Evolutionary conservation across 2,797 vertebrate species (phyloP).

Genomic region (Galagoides demidoff): DNA sequence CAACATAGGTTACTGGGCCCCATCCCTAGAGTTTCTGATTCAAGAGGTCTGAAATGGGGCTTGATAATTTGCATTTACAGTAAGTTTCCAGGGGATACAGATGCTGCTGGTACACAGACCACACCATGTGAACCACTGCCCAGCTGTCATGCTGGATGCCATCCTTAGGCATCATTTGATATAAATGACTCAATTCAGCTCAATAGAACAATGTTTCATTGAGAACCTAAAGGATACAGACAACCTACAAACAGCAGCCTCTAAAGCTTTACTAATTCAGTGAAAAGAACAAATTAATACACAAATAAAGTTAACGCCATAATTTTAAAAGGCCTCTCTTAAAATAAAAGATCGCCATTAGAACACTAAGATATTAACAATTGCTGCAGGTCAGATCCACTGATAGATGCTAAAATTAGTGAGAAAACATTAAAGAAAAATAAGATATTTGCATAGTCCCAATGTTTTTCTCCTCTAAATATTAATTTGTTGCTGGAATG

Average conservation of each 20-base stretch:
- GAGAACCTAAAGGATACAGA: not conserved
- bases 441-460: not conserved
- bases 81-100: not conserved
- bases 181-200: not conserved
- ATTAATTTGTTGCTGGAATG: not conserved
- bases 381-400: not conserved
- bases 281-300: constrained; percentile 17
- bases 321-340: constrained; percentile 6
- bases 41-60: not conserved
- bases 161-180: not conserved
- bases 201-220: not conserved
- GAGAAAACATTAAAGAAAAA: constrained; percentile 21
- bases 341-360: constrained; percentile 23
- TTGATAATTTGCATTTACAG: not conserved
- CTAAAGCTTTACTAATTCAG: not conserved
- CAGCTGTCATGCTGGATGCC: not conserved
- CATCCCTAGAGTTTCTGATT: not conserved
- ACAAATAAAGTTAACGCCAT: not conserved
- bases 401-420: constrained; percentile 11
- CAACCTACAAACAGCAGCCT: not conserved
- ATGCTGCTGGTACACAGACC: not conserved
- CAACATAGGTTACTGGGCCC: not conserved
- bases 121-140: not conserved
- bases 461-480: not conserved
- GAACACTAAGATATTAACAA: not conserved